phyloP scores from a whole-genome alignment of 2,113 vertebrate species.

The Falco punctatus region DNA sequence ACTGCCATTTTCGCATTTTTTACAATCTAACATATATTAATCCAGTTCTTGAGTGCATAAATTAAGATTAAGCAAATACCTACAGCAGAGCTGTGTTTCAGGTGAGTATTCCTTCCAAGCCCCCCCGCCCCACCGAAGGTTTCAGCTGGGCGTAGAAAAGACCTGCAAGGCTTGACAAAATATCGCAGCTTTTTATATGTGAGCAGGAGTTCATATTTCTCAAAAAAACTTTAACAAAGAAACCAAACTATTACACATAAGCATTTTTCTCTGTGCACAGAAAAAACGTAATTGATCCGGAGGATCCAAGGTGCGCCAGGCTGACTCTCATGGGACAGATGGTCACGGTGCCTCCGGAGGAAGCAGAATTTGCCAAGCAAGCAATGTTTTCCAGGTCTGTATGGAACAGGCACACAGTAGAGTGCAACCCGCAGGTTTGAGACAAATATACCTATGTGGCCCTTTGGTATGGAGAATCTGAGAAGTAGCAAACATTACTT shows the following conservation, averaged over 20 bases:
- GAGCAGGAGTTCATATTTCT: background rate
- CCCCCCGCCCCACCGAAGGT: background rate
- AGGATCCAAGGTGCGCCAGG: slow-evolving; percentile 85
- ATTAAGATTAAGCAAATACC: background rate
- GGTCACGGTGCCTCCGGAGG: slow-evolving; percentile 79
- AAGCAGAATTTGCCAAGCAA: slow-evolving; percentile 87
- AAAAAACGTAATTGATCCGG: slow-evolving; percentile 84
- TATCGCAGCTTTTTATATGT: background rate
- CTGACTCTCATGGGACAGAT: slow-evolving; percentile 87
- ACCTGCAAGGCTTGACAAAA: background rate
- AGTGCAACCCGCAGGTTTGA: background rate
- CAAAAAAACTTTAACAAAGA: background rate
- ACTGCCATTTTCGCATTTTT: background rate
- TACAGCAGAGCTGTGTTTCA: background rate
- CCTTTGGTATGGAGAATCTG: background rate
- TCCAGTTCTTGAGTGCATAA: background rate
- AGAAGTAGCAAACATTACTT: background rate
- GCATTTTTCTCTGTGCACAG: slow-evolving; percentile 70
- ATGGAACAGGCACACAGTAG: background rate
- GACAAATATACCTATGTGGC: background rate
- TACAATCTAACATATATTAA: background rate
- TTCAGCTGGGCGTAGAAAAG: background rate
- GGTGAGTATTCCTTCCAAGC: background rate
- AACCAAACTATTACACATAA: background rate
- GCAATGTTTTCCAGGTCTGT: slow-evolving; percentile 84